Evolutionary conservation across 2,797 vertebrate species (phyloP), one percentile per base, ranked within the genome.

Genomic region (Pantherophis alleghaniensis): DNA sequence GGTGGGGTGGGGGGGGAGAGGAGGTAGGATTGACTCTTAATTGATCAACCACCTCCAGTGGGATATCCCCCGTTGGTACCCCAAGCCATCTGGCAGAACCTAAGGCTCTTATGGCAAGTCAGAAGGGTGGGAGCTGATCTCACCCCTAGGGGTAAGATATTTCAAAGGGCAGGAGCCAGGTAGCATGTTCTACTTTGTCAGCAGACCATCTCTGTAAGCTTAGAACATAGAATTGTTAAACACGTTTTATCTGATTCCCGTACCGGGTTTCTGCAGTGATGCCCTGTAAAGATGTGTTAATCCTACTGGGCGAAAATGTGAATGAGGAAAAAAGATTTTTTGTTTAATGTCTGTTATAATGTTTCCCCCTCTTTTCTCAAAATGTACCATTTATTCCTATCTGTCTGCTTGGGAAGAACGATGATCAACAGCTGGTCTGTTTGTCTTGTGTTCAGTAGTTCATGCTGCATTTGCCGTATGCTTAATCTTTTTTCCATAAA

Each of bases 1-100:
- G 66, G 16, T 1, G 37, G 0, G 26, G 2, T 14, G 0, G 6
- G 13, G 4, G 66, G n/a, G 5, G 5, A 7, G 14, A 18, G 14
- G n/a, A 32, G n/a, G 2, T 32, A 32, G 6, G 32, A 32, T 37
- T 74, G 32, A 74, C 2, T 32, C 66, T 32, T 32, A 69, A 32
- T 69, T 32, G n/a, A 69, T 32, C 63, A 69, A 16, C 28, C 5
- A 32, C n/a, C 66, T 69, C 66, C 66, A 69, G 69, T 37, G 69
- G 18, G 69, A 74, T 37, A 37, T 74, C 16, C 32, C 66, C 32
- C 3, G 0, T 74, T 37, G 66, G n/a, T 37, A 74, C n/a, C 66
- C 14, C 6, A 74, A 74, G 66, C n/a, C 66, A 20, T 74, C 14
- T 69, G 66, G 6, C 5, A 74, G 66, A 18, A 37, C 16, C 16